Evolutionary conservation across 2,888 invertebrate genomes (phyloP).

Genomic region (Hydraecia micacea): DNA sequence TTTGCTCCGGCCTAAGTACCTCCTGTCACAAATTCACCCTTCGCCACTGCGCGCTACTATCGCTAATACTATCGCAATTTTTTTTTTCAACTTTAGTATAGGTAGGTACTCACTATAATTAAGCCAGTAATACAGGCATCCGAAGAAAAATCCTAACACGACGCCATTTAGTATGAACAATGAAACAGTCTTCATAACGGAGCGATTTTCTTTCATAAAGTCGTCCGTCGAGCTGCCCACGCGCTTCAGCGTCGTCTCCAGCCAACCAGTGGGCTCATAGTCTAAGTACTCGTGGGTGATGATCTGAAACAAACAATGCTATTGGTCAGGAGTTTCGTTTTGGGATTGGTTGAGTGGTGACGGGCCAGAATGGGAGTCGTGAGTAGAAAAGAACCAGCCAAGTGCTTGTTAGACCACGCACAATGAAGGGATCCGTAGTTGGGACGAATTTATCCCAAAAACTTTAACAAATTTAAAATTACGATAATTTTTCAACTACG

Average conservation of each 20-base stretch:
- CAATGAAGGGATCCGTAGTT: no score
- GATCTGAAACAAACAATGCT: constrained; percentile 59
- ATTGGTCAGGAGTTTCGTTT: not conserved
- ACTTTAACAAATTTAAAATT: no score
- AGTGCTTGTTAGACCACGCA: not conserved
- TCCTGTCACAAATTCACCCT: no score
- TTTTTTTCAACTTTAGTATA: not conserved
- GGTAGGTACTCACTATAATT: constrained; percentile 77
- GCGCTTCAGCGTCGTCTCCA: constrained; percentile 76
- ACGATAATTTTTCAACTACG: no score
- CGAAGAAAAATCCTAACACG: constrained; percentile 82
- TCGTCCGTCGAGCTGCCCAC: constrained; percentile 77
- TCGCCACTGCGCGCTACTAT: no score
- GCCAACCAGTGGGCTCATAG: constrained; percentile 81
- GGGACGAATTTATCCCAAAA: no score
- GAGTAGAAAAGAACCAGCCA: not conserved
- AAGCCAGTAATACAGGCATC: constrained; percentile 81
- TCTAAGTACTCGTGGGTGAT: constrained; percentile 79
- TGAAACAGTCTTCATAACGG: constrained; percentile 71
- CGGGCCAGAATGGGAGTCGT: not conserved
- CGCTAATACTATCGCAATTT: no score
- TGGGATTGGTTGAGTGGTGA: not conserved
- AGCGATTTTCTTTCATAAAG: constrained; percentile 79
- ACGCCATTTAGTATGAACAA: constrained; percentile 79
- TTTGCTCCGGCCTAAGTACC: no score